These are phyloP conservation scores for Tanytarsus gracilentus DNA, from an alignment of 2,888 invertebrate species.

Conservation along the genomic window DNA sequence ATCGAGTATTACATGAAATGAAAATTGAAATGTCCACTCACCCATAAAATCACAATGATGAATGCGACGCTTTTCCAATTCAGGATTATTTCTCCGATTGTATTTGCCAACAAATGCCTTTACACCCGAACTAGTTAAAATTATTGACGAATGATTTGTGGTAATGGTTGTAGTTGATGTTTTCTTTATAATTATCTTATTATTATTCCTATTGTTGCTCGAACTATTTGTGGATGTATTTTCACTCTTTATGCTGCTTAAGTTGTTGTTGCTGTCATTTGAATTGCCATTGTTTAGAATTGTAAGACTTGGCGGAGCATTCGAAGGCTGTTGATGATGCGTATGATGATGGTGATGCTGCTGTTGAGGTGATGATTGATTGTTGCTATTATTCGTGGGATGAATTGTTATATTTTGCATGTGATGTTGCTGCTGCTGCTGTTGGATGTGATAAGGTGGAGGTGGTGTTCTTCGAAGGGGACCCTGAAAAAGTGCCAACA, in stretches of 20 bases:
- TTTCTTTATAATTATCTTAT: conserved; percentile 31
- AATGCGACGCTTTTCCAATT: conserved; percentile 88
- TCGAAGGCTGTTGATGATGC: conserved; percentile 27
- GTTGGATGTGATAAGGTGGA: conserved; percentile 55
- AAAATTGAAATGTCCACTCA: conserved; percentile 45
- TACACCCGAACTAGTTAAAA: conserved; percentile 39
- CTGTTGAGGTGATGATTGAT: conserved; percentile 26
- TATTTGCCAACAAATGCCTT: conserved; percentile 54
- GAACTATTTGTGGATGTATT: conserved; percentile 28
- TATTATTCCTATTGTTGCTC: conserved; percentile 30
- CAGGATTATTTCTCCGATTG: conserved; percentile 92
- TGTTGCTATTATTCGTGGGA: conserved; percentile 35
- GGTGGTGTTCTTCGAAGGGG: conserved; percentile 64
- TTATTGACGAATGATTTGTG: conserved; percentile 34
- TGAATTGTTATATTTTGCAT: conserved; percentile 29
- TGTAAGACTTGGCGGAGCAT: conserved; percentile 9
- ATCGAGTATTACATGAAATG: too few relatives aligned
- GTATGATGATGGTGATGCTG: conserved; percentile 24
- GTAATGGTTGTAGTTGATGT: conserved; percentile 37
- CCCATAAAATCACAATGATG: conserved; percentile 95
- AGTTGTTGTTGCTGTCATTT: conserved; percentile 30
- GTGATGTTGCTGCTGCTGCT: conserved; percentile 37
- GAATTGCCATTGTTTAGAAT: conserved; percentile 29
- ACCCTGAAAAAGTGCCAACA: conserved; percentile 40
- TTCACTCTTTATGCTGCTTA: conserved; percentile 20